Percentiles rank a stretch among this genome's conserved stretches.
Evolutionary conservation across 2,113 vertebrate species (phyloP).

Genomic region (Saccopteryx leptura): DNA sequence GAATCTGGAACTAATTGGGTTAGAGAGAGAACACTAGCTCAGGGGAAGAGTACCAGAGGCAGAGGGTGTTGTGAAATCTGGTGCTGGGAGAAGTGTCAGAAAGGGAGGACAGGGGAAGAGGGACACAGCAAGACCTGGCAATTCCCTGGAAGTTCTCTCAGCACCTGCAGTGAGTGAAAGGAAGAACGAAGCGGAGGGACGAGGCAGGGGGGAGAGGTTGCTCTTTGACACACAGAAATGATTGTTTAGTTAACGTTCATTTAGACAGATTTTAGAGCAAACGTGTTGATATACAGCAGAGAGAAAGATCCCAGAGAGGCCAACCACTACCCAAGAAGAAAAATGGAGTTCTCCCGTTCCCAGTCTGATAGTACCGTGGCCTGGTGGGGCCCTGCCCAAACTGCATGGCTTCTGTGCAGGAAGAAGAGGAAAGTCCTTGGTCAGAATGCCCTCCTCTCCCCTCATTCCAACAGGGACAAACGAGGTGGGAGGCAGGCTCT

Average conservation of each 20-base stretch:
- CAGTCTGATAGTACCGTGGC: neutral
- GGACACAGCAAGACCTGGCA: constrained; percentile 1
- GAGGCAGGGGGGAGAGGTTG: neutral
- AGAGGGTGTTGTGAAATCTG: constrained; percentile 20
- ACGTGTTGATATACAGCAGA: constrained; percentile 33
- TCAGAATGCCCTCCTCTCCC: neutral
- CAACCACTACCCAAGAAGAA: neutral
- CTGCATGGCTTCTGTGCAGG: neutral
- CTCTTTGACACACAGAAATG: neutral
- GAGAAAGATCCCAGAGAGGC: neutral
- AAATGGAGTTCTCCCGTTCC: neutral
- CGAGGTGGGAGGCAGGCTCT: neutral
- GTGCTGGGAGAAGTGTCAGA: neutral
- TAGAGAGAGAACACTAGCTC: neutral
- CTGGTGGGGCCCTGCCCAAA: neutral
- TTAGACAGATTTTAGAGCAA: constrained; percentile 49
- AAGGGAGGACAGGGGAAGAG: neutral
- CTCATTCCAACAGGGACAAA: neutral
- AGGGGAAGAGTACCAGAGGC: neutral
- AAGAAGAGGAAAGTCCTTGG: neutral
- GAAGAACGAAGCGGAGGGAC: accelerated
- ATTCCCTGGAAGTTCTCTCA: constrained; percentile 46
- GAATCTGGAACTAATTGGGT: constrained; percentile 7
- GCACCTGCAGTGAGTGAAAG: neutral
- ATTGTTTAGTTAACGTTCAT: constrained; percentile 34